These are phyloP conservation scores for Amazona guildingii DNA, from an alignment of 2,113 vertebrate species.

Conservation along the genomic window DNA sequence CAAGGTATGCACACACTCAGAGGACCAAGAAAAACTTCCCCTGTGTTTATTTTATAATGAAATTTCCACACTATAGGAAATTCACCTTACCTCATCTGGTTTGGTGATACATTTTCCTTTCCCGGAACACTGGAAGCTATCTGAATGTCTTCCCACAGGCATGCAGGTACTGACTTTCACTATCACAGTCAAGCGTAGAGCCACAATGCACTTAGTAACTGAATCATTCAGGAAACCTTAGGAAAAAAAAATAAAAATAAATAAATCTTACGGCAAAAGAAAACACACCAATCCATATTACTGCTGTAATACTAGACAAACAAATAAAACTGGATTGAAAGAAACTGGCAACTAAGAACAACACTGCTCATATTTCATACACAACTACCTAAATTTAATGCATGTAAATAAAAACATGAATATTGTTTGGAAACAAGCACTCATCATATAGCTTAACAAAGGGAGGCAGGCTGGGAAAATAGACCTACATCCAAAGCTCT, in stretches of 20 bases:
- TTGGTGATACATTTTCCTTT: constrained; percentile 89
- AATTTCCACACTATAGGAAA: not conserved
- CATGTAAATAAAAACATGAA: not conserved
- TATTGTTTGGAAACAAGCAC: not conserved
- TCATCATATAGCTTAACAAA: not conserved
- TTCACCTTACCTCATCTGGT: constrained; percentile 82
- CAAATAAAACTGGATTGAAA: not conserved
- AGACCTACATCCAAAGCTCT: not conserved
- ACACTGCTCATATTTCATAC: not conserved
- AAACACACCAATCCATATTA: not conserved
- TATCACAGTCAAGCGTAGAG: constrained; percentile 86
- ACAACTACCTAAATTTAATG: not conserved
- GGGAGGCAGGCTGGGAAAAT: not conserved
- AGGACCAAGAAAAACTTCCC: not conserved
- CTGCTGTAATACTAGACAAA: not conserved
- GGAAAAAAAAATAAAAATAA: not conserved
- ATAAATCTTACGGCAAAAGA: not conserved
- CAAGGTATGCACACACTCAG: not conserved
- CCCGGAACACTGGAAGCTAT: constrained; percentile 84
- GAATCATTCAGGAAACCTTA: constrained; percentile 83
- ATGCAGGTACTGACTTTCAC: constrained; percentile 90
- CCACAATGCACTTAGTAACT: constrained; percentile 83
- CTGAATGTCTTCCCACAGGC: constrained; percentile 76
- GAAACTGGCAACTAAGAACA: not conserved
- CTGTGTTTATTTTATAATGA: not conserved